Conservation (phyloP, 2,888 invertebrate species). For the Athalia rosae region DNA sequence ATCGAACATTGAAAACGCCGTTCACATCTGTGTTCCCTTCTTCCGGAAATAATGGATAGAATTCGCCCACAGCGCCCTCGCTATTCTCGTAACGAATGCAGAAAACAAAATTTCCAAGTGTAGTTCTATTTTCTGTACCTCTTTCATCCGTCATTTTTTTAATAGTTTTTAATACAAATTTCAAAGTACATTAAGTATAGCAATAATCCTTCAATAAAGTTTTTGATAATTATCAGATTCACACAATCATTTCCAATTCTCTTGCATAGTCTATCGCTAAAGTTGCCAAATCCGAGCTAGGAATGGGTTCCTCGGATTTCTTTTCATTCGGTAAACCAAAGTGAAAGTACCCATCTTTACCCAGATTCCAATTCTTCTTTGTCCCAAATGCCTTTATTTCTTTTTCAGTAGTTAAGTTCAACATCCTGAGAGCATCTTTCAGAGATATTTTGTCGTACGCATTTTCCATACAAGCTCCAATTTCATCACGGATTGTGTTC, state of each 20-base stretch:
- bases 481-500: constrained; percentile 96
- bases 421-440: constrained; percentile 90
- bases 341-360: constrained; percentile 86
- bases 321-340: constrained; percentile 86
- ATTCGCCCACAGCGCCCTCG: neutral
- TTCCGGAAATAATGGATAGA: too few species aligned
- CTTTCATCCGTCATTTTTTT: constrained; percentile 9
- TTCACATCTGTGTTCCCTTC: too few species aligned
- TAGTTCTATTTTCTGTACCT: neutral
- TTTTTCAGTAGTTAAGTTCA: constrained; percentile 87
- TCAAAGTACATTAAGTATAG: constrained; percentile 34
- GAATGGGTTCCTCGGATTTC: constrained; percentile 86
- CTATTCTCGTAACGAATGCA: neutral
- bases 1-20: too few species aligned
- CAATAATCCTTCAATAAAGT: constrained; percentile 15
- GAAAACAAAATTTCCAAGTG: neutral
- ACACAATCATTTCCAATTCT: constrained; percentile 99
- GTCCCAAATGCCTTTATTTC: constrained; percentile 87
- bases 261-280: constrained; percentile 97
- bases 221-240: constrained; percentile 66
- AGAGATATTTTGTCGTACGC: constrained; percentile 94
- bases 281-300: constrained; percentile 92
- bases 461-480: constrained; percentile 96
- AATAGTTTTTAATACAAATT: constrained; percentile 37
- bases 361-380: constrained; percentile 90